Conservation (phyloP, 2,888 invertebrate genomes). For the Crioceris asparagi region DNA sequence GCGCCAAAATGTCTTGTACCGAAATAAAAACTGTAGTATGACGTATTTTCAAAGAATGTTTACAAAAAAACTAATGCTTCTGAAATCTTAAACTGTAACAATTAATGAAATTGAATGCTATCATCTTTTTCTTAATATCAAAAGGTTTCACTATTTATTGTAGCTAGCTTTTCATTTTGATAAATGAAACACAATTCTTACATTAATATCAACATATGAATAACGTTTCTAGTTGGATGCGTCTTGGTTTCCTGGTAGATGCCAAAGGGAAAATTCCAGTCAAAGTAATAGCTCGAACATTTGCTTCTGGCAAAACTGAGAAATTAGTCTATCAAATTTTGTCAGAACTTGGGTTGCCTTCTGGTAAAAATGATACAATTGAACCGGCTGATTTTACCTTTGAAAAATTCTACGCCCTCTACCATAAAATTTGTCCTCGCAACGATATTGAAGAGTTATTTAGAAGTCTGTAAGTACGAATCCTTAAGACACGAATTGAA, state of each 20-base stretch:
- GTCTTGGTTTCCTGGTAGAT: conserved; percentile 87
- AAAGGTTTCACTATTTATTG: too few relatives aligned
- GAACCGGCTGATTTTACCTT: conserved; percentile 93
- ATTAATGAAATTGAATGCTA: too few relatives aligned
- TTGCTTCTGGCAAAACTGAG: conserved; percentile 99
- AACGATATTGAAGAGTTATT: conserved; percentile 98
- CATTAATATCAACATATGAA: too few relatives aligned
- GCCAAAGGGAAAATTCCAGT: conserved; percentile 93
- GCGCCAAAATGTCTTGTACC: neutral
- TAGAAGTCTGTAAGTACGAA: conserved; percentile 74
- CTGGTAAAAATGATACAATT: conserved; percentile 92
- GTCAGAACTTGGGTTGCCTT: conserved; percentile 85
- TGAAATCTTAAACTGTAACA: too few relatives aligned
- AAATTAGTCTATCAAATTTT: conserved; percentile 96
- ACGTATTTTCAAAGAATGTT: neutral
- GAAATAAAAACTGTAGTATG: neutral
- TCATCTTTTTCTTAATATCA: too few relatives aligned
- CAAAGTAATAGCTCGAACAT: conserved; percentile 90
- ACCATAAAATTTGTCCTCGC: conserved; percentile 97
- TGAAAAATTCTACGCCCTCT: conserved; percentile 95
- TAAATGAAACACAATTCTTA: too few relatives aligned
- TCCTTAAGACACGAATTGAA: neutral
- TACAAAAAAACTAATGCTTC: neutral
- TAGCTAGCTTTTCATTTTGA: too few relatives aligned
- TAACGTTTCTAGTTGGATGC: conserved; percentile 96